Evolutionary conservation across 2,113 vertebrate species (phyloP).

Genomic region (Anoplopoma fimbria): DNA sequence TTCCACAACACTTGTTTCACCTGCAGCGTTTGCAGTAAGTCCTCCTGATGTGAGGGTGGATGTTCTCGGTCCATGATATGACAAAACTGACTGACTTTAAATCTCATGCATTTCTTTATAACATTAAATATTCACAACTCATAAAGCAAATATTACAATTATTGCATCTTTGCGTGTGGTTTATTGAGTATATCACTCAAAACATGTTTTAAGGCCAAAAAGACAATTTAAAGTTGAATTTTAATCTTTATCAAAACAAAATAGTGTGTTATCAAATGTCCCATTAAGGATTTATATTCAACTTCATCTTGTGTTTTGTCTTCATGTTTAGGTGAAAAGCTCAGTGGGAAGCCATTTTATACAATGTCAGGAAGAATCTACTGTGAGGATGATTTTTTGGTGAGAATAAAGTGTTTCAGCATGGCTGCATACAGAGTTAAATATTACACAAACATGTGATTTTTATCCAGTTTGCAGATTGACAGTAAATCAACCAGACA

Average conservation of each 20-base stretch:
- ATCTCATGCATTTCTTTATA: neutral
- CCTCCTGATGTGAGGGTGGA: neutral
- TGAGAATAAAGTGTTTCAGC: conserved; percentile 74
- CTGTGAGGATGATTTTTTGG: conserved; percentile 93
- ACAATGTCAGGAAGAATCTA: conserved; percentile 89
- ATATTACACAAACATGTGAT: neutral
- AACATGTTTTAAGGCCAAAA: neutral
- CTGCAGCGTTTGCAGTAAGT: conserved; percentile 74
- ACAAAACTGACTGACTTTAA: neutral
- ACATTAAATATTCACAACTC: neutral
- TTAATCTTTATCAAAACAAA: neutral
- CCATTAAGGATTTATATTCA: neutral
- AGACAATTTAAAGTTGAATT: neutral
- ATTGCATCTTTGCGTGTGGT: neutral
- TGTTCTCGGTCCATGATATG: neutral
- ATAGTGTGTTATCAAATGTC: neutral
- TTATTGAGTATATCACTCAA: neutral
- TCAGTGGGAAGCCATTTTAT: conserved; percentile 91
- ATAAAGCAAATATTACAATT: neutral
- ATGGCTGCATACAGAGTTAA: neutral
- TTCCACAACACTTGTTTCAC: conserved; percentile 75
- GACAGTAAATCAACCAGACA: neutral
- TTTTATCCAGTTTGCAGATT: neutral
- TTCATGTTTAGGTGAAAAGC: conserved; percentile 83
- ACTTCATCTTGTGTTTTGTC: neutral